Conservation (phyloP, 2,113 vertebrate species). For the Saccopteryx leptura region DNA sequence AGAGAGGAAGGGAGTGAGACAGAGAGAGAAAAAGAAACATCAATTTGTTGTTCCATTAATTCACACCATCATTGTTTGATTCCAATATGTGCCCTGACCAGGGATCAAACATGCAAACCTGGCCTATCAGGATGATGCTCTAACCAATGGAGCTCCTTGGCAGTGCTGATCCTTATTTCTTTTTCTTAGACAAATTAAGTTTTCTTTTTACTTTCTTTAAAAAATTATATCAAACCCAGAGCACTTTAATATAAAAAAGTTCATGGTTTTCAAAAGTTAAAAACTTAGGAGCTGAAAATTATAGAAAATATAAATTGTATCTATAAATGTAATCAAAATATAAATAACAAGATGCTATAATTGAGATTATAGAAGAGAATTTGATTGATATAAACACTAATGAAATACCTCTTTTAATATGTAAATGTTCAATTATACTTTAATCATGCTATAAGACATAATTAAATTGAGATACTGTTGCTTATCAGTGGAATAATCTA, state of each 20-base stretch:
- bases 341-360: background rate
- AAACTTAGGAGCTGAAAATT: background rate
- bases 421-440: background rate
- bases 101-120: too few relatives aligned
- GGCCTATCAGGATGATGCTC: too few relatives aligned
- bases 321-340: background rate
- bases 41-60: too few relatives aligned
- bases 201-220: background rate
- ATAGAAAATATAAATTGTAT: background rate
- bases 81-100: too few relatives aligned
- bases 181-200: background rate
- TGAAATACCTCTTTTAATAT: background rate
- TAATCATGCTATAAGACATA: background rate
- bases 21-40: too few relatives aligned
- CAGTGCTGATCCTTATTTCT: background rate
- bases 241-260: background rate
- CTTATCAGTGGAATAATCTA: background rate
- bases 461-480: background rate
- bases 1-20: too few relatives aligned
- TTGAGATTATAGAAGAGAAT: background rate
- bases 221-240: background rate
- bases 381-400: background rate
- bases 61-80: too few relatives aligned
- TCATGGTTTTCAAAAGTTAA: background rate
- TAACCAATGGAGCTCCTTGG: too few relatives aligned